Evolutionary conservation across 1,140 invertebrate genomes (phyloP), one percentile per base, ranked within the genome.

Genomic region (Oedothorax gibbosus): DNA sequence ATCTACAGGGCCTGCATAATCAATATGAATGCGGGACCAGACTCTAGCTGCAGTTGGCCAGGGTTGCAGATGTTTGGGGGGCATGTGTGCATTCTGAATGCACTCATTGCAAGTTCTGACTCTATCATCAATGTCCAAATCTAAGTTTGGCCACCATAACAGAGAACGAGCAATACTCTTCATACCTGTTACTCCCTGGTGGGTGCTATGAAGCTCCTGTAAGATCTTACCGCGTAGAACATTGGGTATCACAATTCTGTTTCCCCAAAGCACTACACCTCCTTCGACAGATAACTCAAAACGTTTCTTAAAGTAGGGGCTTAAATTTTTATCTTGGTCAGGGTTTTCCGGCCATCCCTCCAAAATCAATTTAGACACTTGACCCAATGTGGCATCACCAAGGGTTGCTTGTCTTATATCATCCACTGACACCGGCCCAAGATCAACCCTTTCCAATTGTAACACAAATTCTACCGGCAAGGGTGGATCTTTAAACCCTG

Each of bases 91-190:
- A 75, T 75, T 75, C 21, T 75, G 54, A 20, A 75, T 75, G 72
- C 72, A 75, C 12, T 8, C 20, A 2, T 12, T 51, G 7, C 65
- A 68, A 3, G 14, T 68, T 68, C 57, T 12, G 6, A 62, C 57
- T n/a, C n/a, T 62, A 6, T 62, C 50, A 14, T 76, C 73, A 20
- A 76, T 64, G 21, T 78, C 76, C 18, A 11, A n/a, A 35, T 78
- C 76, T 49, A 78, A 65, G 11, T 78, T 78, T 64, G 76, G 76
- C 35, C 60, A 65, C 76, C 76, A 78, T 15, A 76, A 60, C 64
- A 64, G 35, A n/a, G 76, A 78, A 51, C 76, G 4, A 15, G 57
- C 76, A 64, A 78, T 78, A 50, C 65, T 65, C 35, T 78, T 76
- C 73, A 76, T 76, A 8, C 54, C 73, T 9, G 18, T 62, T n/a